phyloP scores from a whole-genome alignment of 2,113 vertebrate species.

The Scopus umbretta region DNA sequence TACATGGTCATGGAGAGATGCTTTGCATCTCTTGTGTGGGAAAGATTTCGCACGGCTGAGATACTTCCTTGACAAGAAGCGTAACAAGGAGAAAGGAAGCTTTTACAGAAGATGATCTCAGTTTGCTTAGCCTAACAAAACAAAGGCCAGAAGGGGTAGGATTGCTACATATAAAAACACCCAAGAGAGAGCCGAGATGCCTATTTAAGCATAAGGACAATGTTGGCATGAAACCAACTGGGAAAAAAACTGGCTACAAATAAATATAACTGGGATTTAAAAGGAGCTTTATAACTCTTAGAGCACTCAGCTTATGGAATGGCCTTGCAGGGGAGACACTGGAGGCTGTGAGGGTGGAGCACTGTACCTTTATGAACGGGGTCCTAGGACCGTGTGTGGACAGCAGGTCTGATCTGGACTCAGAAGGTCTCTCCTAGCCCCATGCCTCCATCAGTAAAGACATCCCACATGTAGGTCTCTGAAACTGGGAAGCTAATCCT shows the following conservation, averaged over 20 bases:
- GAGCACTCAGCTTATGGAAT: neutral
- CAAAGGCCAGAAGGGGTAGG: slow-evolving; percentile 4
- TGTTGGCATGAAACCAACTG: neutral
- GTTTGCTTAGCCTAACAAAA: slow-evolving; percentile 20
- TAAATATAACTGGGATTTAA: neutral
- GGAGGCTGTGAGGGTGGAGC: neutral
- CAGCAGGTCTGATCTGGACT: neutral
- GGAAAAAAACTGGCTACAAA: neutral
- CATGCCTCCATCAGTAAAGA: neutral
- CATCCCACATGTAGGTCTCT: neutral
- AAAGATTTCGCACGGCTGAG: neutral
- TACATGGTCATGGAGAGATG: neutral
- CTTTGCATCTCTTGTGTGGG: neutral
- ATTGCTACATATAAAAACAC: slow-evolving; percentile 2
- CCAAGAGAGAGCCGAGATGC: neutral
- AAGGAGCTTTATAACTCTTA: neutral
- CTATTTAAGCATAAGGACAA: slow-evolving; percentile 5
- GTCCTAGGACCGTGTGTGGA: fast-evolving
- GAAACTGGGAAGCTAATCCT: neutral
- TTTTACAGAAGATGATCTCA: neutral
- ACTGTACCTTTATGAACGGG: neutral
- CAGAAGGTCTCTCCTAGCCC: neutral
- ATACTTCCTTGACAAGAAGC: neutral
- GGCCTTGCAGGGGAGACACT: neutral
- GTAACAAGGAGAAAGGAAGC: neutral